phyloP scores from a whole-genome alignment of 2,113 vertebrate species.

The Uropsilus gracilis region DNA sequence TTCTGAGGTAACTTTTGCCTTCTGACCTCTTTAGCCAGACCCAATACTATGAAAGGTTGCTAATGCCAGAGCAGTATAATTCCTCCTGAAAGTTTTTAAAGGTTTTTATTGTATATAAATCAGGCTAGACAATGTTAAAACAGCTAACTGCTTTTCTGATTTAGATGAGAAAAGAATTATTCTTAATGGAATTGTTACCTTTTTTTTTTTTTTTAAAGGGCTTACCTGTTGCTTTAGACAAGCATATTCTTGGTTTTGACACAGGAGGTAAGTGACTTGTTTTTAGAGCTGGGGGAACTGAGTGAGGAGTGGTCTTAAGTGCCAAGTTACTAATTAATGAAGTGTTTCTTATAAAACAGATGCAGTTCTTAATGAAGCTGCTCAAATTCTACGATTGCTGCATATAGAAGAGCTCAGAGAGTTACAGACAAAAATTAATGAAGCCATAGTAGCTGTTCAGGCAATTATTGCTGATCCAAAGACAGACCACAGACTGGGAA shows the following conservation, averaged over 20 bases:
- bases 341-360: conserved; percentile 85
- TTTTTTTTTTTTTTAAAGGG: conserved; percentile 89
- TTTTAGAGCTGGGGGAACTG: neutral
- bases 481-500: conserved; percentile 98
- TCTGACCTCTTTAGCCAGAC: neutral
- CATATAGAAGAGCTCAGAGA: conserved; percentile 98
- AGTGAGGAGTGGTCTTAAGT: neutral
- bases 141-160: neutral
- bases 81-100: conserved; percentile 36
- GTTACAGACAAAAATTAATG: conserved; percentile 97
- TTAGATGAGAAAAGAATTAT: neutral
- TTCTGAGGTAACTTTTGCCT: neutral
- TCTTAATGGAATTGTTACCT: no score
- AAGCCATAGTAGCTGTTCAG: conserved; percentile 98
- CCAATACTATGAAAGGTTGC: conserved; percentile 21
- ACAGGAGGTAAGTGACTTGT: conserved; percentile 92
- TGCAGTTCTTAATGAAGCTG: conserved; percentile 96
- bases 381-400: conserved; percentile 95
- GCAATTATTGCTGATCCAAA: conserved; percentile 98
- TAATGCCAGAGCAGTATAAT: neutral
- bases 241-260: conserved; percentile 97
- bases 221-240: conserved; percentile 94
- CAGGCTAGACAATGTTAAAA: neutral
- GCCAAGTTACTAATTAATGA: neutral
- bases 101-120: conserved; percentile 49